A percentile compares a stretch with the other conserved stretches of the same genome.
Conservation (phyloP, 2,113 vertebrate species). For the Apaloderma vittatum region DNA sequence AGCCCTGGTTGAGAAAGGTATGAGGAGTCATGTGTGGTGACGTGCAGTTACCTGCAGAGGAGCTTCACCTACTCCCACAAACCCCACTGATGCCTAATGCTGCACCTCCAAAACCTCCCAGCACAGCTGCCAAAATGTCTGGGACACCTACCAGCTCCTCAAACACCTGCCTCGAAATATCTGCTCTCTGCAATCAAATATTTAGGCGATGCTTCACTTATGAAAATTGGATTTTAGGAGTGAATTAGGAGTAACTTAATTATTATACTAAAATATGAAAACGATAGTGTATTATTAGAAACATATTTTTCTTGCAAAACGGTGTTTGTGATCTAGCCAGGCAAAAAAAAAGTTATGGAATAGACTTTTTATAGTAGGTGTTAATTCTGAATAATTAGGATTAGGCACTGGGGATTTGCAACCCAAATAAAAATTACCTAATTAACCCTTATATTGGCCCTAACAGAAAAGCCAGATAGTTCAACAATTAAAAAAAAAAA, state of each 20-base stretch:
- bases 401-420: constrained; percentile 72
- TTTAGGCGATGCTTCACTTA: constrained; percentile 58
- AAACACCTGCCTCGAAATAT: constrained; percentile 49
- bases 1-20: background rate
- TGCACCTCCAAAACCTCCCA: background rate
- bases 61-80: background rate
- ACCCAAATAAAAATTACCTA: constrained; percentile 77
- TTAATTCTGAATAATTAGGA: constrained; percentile 77
- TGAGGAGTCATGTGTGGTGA: rapidly evolving
- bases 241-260: constrained; percentile 68
- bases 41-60: rapidly evolving
- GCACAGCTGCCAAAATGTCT: background rate
- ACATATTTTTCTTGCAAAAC: constrained; percentile 69
- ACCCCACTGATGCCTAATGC: background rate
- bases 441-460: constrained; percentile 74
- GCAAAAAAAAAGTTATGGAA: constrained; percentile 48
- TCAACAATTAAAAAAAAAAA: constrained; percentile 13
- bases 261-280: constrained; percentile 61
- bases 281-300: constrained; percentile 67
- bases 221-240: constrained; percentile 59
- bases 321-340: constrained; percentile 18
- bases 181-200: constrained; percentile 62
- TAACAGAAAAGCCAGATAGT: constrained; percentile 64
- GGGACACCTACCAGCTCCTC: background rate
- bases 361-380: constrained; percentile 70